A percentile compares a stretch with the other conserved stretches of the same genome.
Conservation (phyloP, 1,140 invertebrate species). For the Leptinotarsa defecta region DNA sequence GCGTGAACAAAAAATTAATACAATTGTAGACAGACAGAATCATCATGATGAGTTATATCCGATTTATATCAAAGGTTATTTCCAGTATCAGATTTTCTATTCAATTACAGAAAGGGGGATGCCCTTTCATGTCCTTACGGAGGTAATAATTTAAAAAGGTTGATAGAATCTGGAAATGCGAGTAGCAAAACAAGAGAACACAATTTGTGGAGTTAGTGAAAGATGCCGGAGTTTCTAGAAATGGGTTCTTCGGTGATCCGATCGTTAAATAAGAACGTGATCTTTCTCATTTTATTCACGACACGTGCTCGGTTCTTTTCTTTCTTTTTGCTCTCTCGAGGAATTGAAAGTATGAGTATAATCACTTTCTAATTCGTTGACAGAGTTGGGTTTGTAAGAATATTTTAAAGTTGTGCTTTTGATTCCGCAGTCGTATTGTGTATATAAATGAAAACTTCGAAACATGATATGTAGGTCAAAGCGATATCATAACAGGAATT, state of each 20-base stretch:
- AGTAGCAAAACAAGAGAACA: slow-evolving; percentile 47
- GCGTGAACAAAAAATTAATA: no score
- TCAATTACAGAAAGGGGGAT: no score
- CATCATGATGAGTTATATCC: no score
- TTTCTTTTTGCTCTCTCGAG: slow-evolving; percentile 29
- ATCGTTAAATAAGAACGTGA: slow-evolving; percentile 49
- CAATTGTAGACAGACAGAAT: no score
- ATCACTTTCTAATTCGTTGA: slow-evolving; percentile 40
- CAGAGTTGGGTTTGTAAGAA: not conserved
- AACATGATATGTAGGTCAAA: no score
- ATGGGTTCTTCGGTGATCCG: slow-evolving; percentile 42
- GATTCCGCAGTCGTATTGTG: not conserved
- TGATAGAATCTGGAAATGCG: slow-evolving; percentile 45
- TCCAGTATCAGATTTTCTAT: no score
- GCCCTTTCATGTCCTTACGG: not conserved
- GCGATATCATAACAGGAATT: no score
- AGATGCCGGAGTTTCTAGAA: slow-evolving; percentile 38
- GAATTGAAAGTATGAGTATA: slow-evolving; percentile 39
- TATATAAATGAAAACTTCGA: no score
- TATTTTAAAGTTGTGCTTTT: not conserved
- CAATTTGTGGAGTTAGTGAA: slow-evolving; percentile 47
- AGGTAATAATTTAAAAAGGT: slow-evolving; percentile 13
- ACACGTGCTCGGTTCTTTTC: slow-evolving; percentile 37
- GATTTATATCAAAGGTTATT: no score
- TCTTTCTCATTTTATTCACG: slow-evolving; percentile 41